These are phyloP conservation scores for Hapalemur alaotrensis DNA, from an alignment of 2,797 vertebrate genomes.

Conservation along the genomic window DNA sequence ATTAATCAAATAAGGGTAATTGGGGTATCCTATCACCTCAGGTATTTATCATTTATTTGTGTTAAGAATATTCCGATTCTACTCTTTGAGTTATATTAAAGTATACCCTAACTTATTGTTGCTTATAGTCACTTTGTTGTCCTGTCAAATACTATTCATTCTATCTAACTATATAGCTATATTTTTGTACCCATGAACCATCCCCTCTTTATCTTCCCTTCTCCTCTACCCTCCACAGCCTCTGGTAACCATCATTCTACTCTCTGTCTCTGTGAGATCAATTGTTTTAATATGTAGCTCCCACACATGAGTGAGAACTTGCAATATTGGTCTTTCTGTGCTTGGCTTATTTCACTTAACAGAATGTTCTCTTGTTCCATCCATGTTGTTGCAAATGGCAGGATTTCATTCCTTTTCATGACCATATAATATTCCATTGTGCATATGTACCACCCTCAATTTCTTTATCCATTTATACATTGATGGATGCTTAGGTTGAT, in stretches of 20 bases:
- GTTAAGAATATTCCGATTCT: not conserved
- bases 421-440: not conserved
- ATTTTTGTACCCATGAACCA: not conserved
- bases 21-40: not conserved
- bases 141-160: not conserved
- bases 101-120: not conserved
- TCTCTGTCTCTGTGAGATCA: not conserved
- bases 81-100: not conserved
- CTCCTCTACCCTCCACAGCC: not conserved
- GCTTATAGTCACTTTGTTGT: not conserved
- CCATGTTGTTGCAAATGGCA: not conserved
- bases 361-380: not conserved
- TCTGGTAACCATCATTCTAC: not conserved
- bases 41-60: not conserved
- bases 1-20: not conserved
- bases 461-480: not conserved
- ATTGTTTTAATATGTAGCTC: too few relatives aligned
- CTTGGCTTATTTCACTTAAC: not conserved
- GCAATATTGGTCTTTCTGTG: not conserved
- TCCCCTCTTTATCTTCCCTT: not conserved
- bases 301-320: not conserved
- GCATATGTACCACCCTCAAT: not conserved
- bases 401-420: not conserved
- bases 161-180: not conserved
- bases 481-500: not conserved